phyloP scores from a whole-genome alignment of 2,888 invertebrate genomes.

The Pandemis corylana region DNA sequence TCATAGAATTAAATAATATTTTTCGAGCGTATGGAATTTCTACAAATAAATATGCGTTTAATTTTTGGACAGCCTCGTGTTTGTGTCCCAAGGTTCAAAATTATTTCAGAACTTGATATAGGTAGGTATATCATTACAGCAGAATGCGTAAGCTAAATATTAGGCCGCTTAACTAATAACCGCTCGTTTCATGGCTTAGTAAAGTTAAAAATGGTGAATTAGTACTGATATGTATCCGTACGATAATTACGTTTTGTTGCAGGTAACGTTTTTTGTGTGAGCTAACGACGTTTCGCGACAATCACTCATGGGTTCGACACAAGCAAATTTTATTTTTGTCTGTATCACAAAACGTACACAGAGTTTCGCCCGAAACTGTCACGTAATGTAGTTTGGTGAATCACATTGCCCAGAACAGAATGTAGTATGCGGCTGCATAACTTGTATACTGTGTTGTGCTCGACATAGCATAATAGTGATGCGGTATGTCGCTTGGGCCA shows the following conservation, averaged over 20 bases:
- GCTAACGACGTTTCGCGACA: constrained; percentile 17
- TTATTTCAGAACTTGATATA: no score
- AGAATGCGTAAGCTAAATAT: no score
- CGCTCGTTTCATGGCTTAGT: no score
- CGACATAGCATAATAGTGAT: neutral
- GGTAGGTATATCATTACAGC: no score
- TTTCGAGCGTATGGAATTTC: neutral
- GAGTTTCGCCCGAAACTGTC: neutral
- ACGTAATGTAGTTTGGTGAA: constrained; percentile 2
- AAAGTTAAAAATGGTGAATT: no score
- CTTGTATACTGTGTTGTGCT: neutral
- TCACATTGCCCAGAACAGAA: neutral
- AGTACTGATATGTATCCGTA: no score
- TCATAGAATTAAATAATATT: constrained; percentile 1
- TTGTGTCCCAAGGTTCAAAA: no score
- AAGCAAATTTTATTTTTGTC: constrained; percentile 11
- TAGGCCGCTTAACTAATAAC: no score
- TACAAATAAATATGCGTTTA: no score
- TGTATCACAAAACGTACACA: neutral
- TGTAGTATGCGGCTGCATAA: neutral
- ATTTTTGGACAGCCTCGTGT: no score
- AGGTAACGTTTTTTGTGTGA: neutral
- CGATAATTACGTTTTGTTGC: no score
- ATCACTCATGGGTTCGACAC: neutral
- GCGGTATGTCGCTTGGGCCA: neutral